phyloP scores from a whole-genome alignment of 2,797 vertebrate species.

The Lophotriccus pileatus region DNA sequence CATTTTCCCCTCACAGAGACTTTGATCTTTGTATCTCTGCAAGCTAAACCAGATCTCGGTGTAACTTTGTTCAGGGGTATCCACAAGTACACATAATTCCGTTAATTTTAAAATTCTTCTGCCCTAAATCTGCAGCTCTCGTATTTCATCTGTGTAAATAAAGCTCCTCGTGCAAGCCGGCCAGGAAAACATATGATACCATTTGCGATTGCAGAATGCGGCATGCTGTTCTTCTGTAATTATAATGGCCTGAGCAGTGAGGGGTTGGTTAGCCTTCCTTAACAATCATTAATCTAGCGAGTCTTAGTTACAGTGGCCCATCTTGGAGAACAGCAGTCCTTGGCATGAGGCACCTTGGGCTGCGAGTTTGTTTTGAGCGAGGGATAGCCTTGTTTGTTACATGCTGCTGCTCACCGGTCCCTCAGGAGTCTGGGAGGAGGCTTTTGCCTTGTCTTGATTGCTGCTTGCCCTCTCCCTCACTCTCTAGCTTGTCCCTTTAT shows the following conservation, averaged over 20 bases:
- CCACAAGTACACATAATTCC: neutral
- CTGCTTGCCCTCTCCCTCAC: slow-evolving; percentile 69
- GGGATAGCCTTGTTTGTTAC: slow-evolving; percentile 65
- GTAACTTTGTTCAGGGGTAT: neutral
- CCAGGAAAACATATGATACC: slow-evolving; percentile 95
- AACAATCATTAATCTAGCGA: slow-evolving; percentile 81
- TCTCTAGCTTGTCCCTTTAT: slow-evolving; percentile 68
- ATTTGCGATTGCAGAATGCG: slow-evolving; percentile 89
- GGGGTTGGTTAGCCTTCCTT: slow-evolving; percentile 73
- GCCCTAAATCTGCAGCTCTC: neutral
- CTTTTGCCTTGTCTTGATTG: slow-evolving; percentile 9
- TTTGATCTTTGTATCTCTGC: neutral
- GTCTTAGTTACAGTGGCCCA: slow-evolving; percentile 65
- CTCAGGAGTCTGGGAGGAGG: slow-evolving; percentile 33
- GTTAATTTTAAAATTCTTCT: neutral
- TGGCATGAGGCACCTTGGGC: slow-evolving; percentile 69
- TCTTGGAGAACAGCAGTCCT: slow-evolving; percentile 75
- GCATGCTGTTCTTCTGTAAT: slow-evolving; percentile 96
- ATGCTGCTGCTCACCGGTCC: slow-evolving; percentile 30
- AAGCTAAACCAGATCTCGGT: neutral
- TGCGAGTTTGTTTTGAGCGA: slow-evolving; percentile 17
- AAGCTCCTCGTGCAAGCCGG: slow-evolving; percentile 81
- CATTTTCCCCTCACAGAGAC: neutral
- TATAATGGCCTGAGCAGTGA: slow-evolving; percentile 87
- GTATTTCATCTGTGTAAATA: slow-evolving; percentile 36